phyloP scores from a whole-genome alignment of 2,888 invertebrate species.

The Agriotes lineatus region DNA sequence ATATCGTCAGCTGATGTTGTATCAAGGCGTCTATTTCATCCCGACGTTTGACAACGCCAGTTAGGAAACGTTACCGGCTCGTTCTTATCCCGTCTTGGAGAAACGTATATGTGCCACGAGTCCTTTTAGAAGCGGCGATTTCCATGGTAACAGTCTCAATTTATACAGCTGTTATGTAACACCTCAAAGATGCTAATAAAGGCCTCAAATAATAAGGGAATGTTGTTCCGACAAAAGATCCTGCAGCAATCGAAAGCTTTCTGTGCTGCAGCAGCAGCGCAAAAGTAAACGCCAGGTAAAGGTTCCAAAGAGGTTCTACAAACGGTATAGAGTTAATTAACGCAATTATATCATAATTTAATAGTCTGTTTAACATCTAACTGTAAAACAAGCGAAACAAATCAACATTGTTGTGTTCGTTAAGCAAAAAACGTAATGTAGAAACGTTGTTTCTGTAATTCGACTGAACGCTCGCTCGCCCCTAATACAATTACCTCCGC shows the following conservation, averaged over 20 bases:
- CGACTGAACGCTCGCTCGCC: constrained; percentile 44
- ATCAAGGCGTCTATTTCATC: constrained; percentile 11
- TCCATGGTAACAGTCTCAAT: constrained; percentile 20
- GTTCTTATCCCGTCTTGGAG: neutral
- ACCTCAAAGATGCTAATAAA: constrained; percentile 26
- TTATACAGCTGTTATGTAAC: constrained; percentile 29
- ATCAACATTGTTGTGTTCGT: constrained; percentile 44
- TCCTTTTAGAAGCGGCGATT: constrained; percentile 5
- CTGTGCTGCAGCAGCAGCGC: neutral
- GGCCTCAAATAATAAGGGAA: constrained; percentile 22
- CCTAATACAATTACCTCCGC: constrained; percentile 49
- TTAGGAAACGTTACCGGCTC: constrained; percentile 5
- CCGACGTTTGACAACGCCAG: neutral
- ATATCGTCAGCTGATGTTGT: neutral
- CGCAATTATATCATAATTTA: constrained; percentile 46
- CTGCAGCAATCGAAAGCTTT: constrained; percentile 16
- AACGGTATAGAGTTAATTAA: constrained; percentile 44
- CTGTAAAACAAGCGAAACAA: constrained; percentile 42
- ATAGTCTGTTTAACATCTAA: constrained; percentile 44
- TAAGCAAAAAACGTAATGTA: constrained; percentile 47
- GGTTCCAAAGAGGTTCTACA: constrained; percentile 1
- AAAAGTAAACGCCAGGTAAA: constrained; percentile 13
- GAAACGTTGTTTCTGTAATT: constrained; percentile 50
- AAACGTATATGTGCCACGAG: constrained; percentile 11
- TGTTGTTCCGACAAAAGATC: constrained; percentile 6